A percentile compares a stretch with the other conserved stretches of the same genome.
phyloP scores from a whole-genome alignment of 2,797 vertebrate genomes.

The Lagocephalus sceleratus region DNA sequence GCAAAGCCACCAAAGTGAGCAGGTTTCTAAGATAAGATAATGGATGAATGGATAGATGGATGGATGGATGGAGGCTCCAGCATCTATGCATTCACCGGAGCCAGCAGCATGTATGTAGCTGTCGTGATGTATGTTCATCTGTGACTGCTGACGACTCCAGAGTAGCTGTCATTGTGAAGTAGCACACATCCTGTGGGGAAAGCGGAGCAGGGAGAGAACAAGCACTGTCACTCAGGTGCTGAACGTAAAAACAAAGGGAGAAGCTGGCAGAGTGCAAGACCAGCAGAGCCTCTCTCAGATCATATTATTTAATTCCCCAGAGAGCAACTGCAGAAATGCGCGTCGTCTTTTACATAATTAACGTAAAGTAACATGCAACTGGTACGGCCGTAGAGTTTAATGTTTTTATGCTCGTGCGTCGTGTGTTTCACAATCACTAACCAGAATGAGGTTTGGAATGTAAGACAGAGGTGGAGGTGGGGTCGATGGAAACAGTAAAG shows the following conservation, averaged over 20 bases:
- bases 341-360: background rate
- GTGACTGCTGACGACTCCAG: constrained; percentile 61
- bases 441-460: too few relatives aligned
- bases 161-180: constrained; percentile 73
- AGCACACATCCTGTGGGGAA: constrained; percentile 65
- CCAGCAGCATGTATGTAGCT: constrained; percentile 39
- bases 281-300: constrained; percentile 8
- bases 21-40: too few relatives aligned
- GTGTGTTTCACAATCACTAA: too few relatives aligned
- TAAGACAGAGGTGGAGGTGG: too few relatives aligned
- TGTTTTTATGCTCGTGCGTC: too few relatives aligned
- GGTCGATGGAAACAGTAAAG: too few relatives aligned
- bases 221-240: constrained; percentile 42
- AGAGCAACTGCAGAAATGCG: constrained; percentile 3
- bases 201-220: constrained; percentile 52
- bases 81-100: too few relatives aligned
- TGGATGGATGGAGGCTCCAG: too few relatives aligned
- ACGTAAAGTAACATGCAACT: background rate
- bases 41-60: too few relatives aligned
- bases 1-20: too few relatives aligned
- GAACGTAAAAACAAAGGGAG: constrained; percentile 22
- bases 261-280: constrained; percentile 11
- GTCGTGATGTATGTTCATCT: constrained; percentile 60
- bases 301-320: background rate
- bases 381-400: background rate